phyloP scores from a whole-genome alignment of 2,113 vertebrate genomes.

The Capreolus pygargus region DNA sequence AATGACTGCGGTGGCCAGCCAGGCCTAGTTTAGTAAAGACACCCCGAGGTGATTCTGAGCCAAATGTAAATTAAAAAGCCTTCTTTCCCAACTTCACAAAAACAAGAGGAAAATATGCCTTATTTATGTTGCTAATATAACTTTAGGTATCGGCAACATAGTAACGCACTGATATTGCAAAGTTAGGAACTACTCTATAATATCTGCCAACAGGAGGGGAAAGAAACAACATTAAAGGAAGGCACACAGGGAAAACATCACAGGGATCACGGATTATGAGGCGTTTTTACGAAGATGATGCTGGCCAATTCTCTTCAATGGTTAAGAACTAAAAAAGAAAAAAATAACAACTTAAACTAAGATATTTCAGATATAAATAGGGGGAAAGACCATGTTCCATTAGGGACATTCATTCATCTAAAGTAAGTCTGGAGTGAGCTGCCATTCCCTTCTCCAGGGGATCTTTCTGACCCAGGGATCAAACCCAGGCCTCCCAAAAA shows the following conservation, averaged over 20 bases:
- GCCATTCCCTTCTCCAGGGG: neutral
- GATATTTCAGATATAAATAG: neutral
- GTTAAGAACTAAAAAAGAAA: neutral
- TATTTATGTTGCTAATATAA: neutral
- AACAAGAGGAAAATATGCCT: neutral
- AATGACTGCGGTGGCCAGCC: neutral
- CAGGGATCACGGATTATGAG: neutral
- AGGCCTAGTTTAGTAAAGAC: neutral
- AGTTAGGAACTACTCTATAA: neutral
- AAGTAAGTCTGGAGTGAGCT: neutral
- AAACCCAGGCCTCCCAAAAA: accelerated
- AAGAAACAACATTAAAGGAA: neutral
- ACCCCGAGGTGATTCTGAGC: neutral
- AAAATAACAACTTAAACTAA: neutral
- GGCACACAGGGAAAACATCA: no score
- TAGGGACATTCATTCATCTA: neutral
- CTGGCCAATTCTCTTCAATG: neutral
- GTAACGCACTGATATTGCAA: neutral
- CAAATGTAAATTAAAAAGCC: neutral
- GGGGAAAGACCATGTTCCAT: neutral
- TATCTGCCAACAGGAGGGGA: no score
- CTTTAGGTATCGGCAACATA: neutral
- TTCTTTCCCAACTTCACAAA: neutral
- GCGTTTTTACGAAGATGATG: neutral
- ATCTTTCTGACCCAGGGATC: neutral